Evolutionary conservation across 2,888 invertebrate species (phyloP), one percentile per base, ranked within the genome.

Genomic region (Trachelus iudaicus): DNA sequence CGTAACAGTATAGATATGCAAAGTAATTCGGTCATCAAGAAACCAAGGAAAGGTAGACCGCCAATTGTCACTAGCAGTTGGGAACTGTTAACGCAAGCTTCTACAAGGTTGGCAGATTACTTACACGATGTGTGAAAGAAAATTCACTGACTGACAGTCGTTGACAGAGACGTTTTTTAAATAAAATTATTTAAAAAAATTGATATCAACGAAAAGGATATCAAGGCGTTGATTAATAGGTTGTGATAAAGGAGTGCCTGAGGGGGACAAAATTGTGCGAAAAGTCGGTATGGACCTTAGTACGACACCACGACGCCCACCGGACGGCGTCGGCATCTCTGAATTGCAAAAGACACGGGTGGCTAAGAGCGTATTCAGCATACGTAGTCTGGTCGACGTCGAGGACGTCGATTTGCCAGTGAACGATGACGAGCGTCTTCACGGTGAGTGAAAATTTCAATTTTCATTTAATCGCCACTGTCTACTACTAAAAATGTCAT

Each of bases 291-390:
- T 93, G 93, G 93, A 93, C 85, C 90, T 93, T 81, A 92, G 92
- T 82, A 93, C 92, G 78, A 91, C 92, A 77, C 91, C 91, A 56
- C 89, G 92, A 80, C 89, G 89, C 78, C 85, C 89, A 82, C 81
- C 87, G 82, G 90, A 91, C 78, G 87, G 92, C 90, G 23, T 84
- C 82, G 31, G 83, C 82, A 82, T 89, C 81, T 81, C 89, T 86
- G 86, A 92, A 81, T 83, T 89, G 78, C 84, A 92, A 88, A 93
- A 93, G 84, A 92, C 93, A 74, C 90, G 94, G 68, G 92, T 93
- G 13, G 94, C 94, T 34, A 94, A 94, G 84, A 94, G 94, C 79
- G 93, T 94, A 76, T 94, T 94, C 87, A 94, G 94, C 79, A 94
- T 94, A 77, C 89, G 94, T 76, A 94, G 93, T 84, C 90, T 94